Evolutionary conservation across 2,888 invertebrate genomes (phyloP), one percentile per base, ranked within the genome.

Genomic region (Strigamia crassipes): DNA sequence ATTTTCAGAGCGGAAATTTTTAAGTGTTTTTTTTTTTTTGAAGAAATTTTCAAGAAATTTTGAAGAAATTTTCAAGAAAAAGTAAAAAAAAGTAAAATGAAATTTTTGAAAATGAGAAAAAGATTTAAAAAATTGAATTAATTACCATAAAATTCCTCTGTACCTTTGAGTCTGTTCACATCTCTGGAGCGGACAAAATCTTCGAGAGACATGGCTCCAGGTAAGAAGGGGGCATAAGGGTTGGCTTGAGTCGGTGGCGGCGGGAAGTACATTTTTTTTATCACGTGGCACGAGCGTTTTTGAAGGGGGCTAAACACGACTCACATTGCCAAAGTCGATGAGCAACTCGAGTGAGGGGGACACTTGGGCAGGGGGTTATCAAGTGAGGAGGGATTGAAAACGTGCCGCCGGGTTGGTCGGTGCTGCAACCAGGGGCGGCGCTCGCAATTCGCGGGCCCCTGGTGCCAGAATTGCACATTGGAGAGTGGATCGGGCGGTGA

Each of bases 151-250:
- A 78, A 18, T 78, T 78, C 41, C 31, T 38, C 78, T 34, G 27
- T 79, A 79, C 79, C 79, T 79, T 79, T 79, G 79, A 79, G 79
- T 79, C 79, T 38, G 46, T 46, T 79, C 38, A 79, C 42, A 46
- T 79, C 79, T 27, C 42, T 34, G 34, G 79, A 42, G 23, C 79
- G 34, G 42, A 79, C 27, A 42, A 79, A 79, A 79, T 79, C 79
- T 79, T 79, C 79, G 41, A 79, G 79, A 15, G 79, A 79, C 79
- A 41, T 79, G 18, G 79, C 79, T 27, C 79, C 79, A 27, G 79
- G 79, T 46, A 79, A 46, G 79, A 42, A 79, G 18, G 79, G 27
- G 46, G 79, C 42, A 15, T 79, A 79, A 27, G 79, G 27, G 41
- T 34, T 27, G 46, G 79, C 42, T 21, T 79, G 79, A 27, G 38